Base-by-base conservation (phyloP, 2,888 invertebrate genomes). In the Dryocosmus kuriphilus region DNA sequence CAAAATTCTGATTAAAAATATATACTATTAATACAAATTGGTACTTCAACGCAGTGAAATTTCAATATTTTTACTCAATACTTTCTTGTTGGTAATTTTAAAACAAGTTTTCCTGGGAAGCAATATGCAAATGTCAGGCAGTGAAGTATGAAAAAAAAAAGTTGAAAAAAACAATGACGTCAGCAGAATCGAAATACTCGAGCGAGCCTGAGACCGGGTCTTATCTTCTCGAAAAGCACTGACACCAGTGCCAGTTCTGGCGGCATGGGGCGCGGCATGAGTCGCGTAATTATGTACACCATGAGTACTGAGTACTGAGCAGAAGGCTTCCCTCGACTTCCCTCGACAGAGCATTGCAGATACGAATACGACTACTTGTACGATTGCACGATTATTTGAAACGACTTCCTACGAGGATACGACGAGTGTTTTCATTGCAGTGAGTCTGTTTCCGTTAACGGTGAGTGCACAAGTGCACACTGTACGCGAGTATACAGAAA, bases 361-460 rank as follows among this genome's bases (percentile, higher is more conserved):
- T 38, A 76, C n/a, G n/a, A n/a, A n/a, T n/a, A n/a, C 65, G 76
- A 62, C 55, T 62, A 41, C 62, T 55, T 65, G 65, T 51, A 16
- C 46, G 22, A 55, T 55, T 55, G 55, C 9, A 55, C 55, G 55
- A 55, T 55, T 57, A 57, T 24, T 22, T 24, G 57, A 57, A 57
- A 22, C 22, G 22, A 55, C 22, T 55, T 55, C 22, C 55, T 55
- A 22, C 22, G n/a, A 19, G 24, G 32, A 75, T 63, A n/a, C n/a
- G n/a, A 63, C 30, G 41, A 75, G 55, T 55, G 24, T 62, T 73
- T 73, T 19, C 71, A 60, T 41, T 38, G 73, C 61, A 60, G 24
- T 62, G 32, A 60, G 76, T 57, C 55, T 16, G 24, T 65, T 76
- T 76, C 65, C 35, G 65, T 71, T 71, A 71, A 55, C 16, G 16